Evolutionary conservation across 2,113 vertebrate species (phyloP).

Genomic region (Tangachromis dhanisi): DNA sequence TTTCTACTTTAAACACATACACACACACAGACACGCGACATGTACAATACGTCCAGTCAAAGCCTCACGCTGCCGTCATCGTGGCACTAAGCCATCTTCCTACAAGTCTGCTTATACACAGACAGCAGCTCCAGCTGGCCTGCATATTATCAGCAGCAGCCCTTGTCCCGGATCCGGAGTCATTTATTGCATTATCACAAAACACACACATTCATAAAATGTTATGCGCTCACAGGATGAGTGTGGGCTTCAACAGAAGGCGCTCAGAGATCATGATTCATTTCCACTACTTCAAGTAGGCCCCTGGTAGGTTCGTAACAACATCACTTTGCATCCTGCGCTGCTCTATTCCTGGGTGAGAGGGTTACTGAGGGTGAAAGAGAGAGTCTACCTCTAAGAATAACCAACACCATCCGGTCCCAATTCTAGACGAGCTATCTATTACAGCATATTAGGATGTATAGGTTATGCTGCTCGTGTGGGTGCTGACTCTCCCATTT

Average conservation of each 20-base stretch:
- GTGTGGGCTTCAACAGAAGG: conserved; percentile 40
- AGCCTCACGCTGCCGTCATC: neutral
- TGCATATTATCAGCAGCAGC: conserved; percentile 50
- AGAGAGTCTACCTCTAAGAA: conserved; percentile 23
- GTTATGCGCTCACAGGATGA: conserved; percentile 7
- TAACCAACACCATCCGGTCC: conserved; percentile 27
- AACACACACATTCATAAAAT: neutral
- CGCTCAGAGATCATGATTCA: conserved; percentile 34
- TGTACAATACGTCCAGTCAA: neutral
- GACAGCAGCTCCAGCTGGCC: conserved; percentile 54
- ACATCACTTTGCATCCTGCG: conserved; percentile 8
- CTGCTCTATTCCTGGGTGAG: conserved; percentile 15
- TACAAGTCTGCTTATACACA: neutral
- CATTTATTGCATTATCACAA: conserved; percentile 58
- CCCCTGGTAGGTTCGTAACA: neutral
- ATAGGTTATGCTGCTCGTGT: neutral
- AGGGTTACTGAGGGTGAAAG: conserved; percentile 8
- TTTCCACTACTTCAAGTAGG: conserved; percentile 39
- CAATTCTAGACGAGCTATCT: neutral
- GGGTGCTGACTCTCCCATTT: neutral
- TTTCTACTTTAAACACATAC: neutral
- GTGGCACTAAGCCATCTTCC: conserved; percentile 16
- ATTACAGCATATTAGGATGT: conserved; percentile 20
- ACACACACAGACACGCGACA: neutral
- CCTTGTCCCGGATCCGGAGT: conserved; percentile 47